Evolutionary conservation across 2,113 vertebrate species (phyloP).

Genomic region (Thomomys bottae): DNA sequence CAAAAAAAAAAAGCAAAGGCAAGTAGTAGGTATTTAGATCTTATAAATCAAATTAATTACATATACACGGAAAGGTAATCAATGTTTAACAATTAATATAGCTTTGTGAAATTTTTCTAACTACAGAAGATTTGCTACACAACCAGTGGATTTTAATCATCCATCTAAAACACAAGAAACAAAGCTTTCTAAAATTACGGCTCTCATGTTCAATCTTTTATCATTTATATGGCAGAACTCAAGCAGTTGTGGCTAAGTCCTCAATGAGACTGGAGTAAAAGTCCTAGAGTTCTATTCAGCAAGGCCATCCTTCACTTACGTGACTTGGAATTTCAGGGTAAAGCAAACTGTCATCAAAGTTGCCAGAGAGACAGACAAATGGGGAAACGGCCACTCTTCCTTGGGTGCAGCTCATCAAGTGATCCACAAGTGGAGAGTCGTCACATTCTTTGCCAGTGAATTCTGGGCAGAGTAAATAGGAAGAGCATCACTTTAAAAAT

Average conservation of each 20-base stretch:
- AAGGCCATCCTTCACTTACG: constrained; percentile 65
- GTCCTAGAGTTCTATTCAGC: neutral
- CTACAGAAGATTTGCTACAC: neutral
- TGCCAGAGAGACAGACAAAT: constrained; percentile 82
- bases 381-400: constrained; percentile 76
- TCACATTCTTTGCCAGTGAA: constrained; percentile 70
- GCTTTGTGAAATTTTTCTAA: neutral
- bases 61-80: neutral
- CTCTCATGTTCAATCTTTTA: neutral
- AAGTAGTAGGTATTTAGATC: neutral
- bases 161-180: neutral
- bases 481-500: neutral
- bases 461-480: constrained; percentile 51
- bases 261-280: neutral
- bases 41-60: neutral
- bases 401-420: constrained; percentile 73
- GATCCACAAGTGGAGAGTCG: constrained; percentile 69
- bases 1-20: neutral
- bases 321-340: neutral
- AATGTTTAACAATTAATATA: neutral
- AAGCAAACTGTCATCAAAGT: constrained; percentile 71
- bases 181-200: neutral
- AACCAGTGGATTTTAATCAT: neutral
- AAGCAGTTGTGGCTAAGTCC: neutral
- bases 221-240: neutral